Evolutionary conservation across 2,888 invertebrate genomes (phyloP).

Genomic region (Keiferia lycopersicella): DNA sequence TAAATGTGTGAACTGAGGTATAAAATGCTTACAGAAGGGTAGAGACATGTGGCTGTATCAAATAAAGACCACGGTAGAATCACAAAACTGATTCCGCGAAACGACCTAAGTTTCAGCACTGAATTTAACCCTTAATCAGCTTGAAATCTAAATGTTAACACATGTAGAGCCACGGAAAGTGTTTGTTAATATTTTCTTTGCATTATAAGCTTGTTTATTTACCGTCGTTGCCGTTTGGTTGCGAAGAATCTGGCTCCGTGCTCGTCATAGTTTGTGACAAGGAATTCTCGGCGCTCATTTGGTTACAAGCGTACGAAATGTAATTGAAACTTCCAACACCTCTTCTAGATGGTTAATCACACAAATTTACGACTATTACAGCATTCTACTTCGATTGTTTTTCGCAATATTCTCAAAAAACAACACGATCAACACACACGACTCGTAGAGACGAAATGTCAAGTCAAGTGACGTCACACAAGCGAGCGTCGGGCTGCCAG

Average conservation of each 20-base stretch:
- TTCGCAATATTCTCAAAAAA: neutral
- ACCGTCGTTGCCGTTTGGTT: conserved; percentile 70
- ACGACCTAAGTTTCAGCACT: neutral
- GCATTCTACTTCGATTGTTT: neutral
- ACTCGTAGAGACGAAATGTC: neutral
- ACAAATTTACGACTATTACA: neutral
- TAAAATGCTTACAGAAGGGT: neutral
- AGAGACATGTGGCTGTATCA: neutral
- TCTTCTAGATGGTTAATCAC: neutral
- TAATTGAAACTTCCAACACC: neutral
- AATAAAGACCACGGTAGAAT: neutral
- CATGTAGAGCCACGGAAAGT: neutral
- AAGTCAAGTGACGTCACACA: conserved; percentile 15
- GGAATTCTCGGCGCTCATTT: conserved; percentile 63
- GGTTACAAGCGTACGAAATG: conserved; percentile 28
- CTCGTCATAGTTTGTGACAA: conserved; percentile 55
- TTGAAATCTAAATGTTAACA: neutral
- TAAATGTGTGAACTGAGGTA: neutral
- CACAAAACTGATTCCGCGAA: neutral
- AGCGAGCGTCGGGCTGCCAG: neutral
- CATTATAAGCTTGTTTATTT: conserved; percentile 51
- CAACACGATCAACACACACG: too few species aligned
- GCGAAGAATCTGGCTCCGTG: conserved; percentile 68
- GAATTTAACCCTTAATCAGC: neutral
- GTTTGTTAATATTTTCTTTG: neutral